Evolutionary conservation across 2,888 invertebrate genomes (phyloP).

Genomic region (Xanthia icteritia): DNA sequence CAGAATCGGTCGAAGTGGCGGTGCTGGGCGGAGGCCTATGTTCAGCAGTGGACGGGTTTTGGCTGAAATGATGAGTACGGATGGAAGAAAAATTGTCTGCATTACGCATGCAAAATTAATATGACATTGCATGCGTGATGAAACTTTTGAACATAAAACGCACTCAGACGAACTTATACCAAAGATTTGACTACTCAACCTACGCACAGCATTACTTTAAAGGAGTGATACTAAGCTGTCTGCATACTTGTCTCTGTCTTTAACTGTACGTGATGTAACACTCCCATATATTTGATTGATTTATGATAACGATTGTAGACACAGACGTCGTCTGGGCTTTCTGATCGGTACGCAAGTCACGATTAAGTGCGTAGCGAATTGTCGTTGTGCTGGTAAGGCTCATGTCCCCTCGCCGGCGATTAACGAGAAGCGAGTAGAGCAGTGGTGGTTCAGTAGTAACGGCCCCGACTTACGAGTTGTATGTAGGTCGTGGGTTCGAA

Average conservation of each 20-base stretch:
- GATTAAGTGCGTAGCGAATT: slow-evolving; percentile 13
- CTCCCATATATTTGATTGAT: slow-evolving; percentile 38
- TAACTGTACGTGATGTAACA: slow-evolving; percentile 29
- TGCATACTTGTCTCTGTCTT: slow-evolving; percentile 19
- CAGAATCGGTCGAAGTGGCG: too few relatives aligned
- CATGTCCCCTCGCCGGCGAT: background rate
- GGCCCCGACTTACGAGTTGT: too few relatives aligned
- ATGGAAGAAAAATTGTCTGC: background rate
- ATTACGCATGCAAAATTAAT: background rate
- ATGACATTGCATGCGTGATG: background rate
- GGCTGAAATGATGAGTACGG: too few relatives aligned
- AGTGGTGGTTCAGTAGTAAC: too few relatives aligned
- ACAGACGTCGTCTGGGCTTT: slow-evolving; percentile 32
- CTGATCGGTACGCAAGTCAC: slow-evolving; percentile 26
- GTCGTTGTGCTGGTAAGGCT: background rate
- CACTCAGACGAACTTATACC: background rate
- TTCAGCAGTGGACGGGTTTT: too few relatives aligned
- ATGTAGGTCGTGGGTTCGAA: too few relatives aligned
- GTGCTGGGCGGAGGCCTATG: too few relatives aligned
- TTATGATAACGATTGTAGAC: slow-evolving; percentile 40
- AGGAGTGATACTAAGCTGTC: slow-evolving; percentile 1
- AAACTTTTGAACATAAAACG: background rate
- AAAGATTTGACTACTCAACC: slow-evolving; percentile 5
- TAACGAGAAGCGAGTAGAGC: background rate
- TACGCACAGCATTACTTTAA: slow-evolving; percentile 23